Conservation (phyloP, 2,888 invertebrate genomes). For the Mamestra brassicae region DNA sequence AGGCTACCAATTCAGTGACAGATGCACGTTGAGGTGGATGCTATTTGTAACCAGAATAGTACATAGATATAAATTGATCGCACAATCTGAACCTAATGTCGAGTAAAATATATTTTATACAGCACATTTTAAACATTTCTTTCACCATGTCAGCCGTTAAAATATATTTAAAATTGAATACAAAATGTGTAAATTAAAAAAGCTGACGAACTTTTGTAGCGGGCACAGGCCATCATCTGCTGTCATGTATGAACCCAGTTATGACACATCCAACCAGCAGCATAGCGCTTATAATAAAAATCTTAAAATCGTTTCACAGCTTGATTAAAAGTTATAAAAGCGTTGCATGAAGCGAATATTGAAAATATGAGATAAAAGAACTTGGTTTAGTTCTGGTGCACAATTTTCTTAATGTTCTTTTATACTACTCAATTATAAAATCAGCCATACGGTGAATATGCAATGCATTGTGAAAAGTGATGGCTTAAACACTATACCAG, state of each 20-base stretch:
- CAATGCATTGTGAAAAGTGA: too few species aligned
- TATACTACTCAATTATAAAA: too few species aligned
- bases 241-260: conserved; percentile 41
- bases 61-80: neutral
- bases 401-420: too few species aligned
- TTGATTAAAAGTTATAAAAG: conserved; percentile 57
- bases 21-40: too few species aligned
- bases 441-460: too few species aligned
- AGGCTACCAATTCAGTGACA: too few species aligned
- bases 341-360: conserved; percentile 15
- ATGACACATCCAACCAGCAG: conserved; percentile 8
- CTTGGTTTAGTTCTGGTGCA: neutral
- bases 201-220: conserved; percentile 22
- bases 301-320: conserved; percentile 41
- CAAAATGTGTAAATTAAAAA: conserved; percentile 42
- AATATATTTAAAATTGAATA: conserved; percentile 8
- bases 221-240: conserved; percentile 18
- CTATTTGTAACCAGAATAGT: neutral
- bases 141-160: neutral
- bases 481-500: too few species aligned
- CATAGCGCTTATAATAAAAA: conserved; percentile 24
- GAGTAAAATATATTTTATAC: neutral
- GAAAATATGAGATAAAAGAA: conserved; percentile 8
- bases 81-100: neutral
- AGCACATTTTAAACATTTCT: neutral